Evolutionary conservation across 2,113 vertebrate genomes (phyloP), one percentile per base, ranked within the genome.

Genomic region (Ameiurus melas): DNA sequence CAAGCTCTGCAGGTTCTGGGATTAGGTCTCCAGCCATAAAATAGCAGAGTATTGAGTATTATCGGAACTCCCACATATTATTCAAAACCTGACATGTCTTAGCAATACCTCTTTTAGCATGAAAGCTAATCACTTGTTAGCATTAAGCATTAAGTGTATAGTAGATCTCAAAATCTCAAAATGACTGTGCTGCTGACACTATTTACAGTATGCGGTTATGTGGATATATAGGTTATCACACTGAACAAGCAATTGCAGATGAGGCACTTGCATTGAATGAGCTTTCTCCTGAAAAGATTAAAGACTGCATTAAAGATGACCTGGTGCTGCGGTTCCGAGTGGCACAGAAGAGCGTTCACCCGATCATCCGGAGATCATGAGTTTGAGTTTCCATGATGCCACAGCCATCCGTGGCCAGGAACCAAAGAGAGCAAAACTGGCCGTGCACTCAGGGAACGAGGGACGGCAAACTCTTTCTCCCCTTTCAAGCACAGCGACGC

Each of bases 111-210:
- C 85, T 88, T 88, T 90, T 83, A 92, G 90, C 71, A 80, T 89
- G 82, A 85, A 85, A 85, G 71, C 88, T 88, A 92, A 92, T 89
- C 91, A 81, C 87, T 58, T 68, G 66, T 92, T 91, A 92, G 90
- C 70, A 92, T 90, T 93, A 93, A 94, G 92, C 93, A n/a, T n/a
- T n/a, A n/a, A n/a, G 33, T 70, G 13, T 33, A 20, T 33, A 43
- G 8, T 22, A 75, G 7, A 33, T 47, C 43, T 71, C n/a, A 19
- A 71, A 71, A 71, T 33, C 68, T 19, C 64, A n/a, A 12, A 71
- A 71, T 71, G 16, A 75, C 36, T 22, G 33, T 73, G 33, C 17
- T 39, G 70, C 33, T 73, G 30, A 36, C 64, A n/a, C 64, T 68
- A 68, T n/a, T 70, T 16, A 13, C 13, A 30, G 13, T 33, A 12